Conservation (phyloP, 2,113 vertebrate genomes). For the Acanthisitta chloris region DNA sequence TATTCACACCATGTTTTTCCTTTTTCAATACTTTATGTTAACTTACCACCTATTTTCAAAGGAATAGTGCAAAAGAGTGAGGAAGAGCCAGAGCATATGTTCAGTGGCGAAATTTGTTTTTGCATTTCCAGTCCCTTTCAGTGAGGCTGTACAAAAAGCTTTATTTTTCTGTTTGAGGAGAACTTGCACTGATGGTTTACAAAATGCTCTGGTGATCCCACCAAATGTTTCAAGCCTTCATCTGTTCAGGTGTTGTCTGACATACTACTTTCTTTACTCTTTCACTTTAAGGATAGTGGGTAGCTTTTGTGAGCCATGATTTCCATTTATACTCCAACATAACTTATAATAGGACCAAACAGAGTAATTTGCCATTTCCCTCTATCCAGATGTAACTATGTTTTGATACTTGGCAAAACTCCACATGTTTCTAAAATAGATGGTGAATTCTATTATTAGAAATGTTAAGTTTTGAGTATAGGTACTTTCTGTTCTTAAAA, state of each 20-base stretch:
- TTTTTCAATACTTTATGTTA: background rate
- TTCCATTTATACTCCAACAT: background rate
- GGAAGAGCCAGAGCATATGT: background rate
- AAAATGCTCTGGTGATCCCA: background rate
- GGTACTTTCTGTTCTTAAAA: background rate
- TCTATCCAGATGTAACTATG: background rate
- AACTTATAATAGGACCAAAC: background rate
- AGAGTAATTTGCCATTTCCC: background rate
- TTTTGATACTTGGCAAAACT: slow-evolving; percentile 11
- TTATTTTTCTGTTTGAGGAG: background rate
- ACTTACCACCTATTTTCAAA: background rate
- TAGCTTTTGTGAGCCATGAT: background rate
- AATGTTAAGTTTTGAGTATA: background rate
- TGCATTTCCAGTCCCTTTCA: background rate
- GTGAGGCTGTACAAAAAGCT: background rate
- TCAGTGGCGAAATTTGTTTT: background rate
- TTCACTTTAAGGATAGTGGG: background rate
- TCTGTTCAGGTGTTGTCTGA: background rate
- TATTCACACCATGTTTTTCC: background rate
- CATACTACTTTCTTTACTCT: background rate
- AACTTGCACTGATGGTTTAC: background rate
- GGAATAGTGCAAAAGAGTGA: background rate
- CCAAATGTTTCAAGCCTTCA: background rate
- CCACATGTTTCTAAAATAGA: background rate
- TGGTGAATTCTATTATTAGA: background rate